These are phyloP conservation scores for Drosophila kikkawai DNA, from an alignment of 1,140 invertebrate species.

Conservation along the genomic window DNA sequence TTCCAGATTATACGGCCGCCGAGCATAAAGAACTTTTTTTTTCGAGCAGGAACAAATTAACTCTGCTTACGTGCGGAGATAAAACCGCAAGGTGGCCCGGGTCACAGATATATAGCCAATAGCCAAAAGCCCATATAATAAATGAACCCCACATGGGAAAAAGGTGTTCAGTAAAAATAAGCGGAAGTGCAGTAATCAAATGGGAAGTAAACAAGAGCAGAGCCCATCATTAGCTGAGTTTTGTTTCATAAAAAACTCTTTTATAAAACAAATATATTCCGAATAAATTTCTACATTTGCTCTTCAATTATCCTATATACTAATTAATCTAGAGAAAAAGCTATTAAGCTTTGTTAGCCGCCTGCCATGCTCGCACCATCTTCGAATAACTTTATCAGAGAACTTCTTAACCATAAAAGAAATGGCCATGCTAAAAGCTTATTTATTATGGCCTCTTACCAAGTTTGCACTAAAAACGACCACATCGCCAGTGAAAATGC, in stretches of 20 bases:
- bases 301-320: background rate
- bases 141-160: conserved; percentile 11
- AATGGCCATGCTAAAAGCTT: conserved; percentile 44
- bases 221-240: background rate
- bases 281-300: background rate
- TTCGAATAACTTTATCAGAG: conserved; percentile 9
- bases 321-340: conserved; percentile 1
- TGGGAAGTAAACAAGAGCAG: background rate
- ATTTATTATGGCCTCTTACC: conserved; percentile 41
- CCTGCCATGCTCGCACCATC: no score
- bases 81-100: conserved; percentile 18
- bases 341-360: background rate
- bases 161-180: conserved; percentile 10
- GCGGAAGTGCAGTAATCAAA: conserved; percentile 14
- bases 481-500: conserved; percentile 34
- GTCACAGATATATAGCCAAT: conserved; percentile 22
- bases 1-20: conserved; percentile 26
- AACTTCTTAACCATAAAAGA: conserved; percentile 30
- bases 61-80: conserved; percentile 36
- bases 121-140: conserved; percentile 1
- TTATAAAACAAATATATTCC: background rate
- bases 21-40: conserved; percentile 29
- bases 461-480: conserved; percentile 43
- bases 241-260: background rate
- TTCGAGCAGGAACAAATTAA: conserved; percentile 37